Conservation (phyloP, 2,888 invertebrate genomes). For the Drosophila austrosaltans region DNA sequence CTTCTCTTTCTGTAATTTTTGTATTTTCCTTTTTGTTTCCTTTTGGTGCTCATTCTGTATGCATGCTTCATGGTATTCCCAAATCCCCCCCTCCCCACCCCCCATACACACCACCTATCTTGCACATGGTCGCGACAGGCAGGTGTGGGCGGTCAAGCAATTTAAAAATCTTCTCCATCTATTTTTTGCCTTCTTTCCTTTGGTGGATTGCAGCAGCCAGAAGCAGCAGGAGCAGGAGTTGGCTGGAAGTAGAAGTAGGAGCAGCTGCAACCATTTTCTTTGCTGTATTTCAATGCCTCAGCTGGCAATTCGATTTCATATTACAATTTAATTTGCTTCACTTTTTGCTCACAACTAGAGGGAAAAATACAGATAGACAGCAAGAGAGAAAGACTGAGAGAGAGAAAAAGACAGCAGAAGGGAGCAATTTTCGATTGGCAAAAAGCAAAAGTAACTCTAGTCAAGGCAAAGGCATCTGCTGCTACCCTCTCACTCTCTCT, state of each 20-base stretch:
- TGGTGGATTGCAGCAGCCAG: conserved; percentile 3
- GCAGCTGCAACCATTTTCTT: conserved; percentile 19
- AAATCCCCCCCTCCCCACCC: neutral
- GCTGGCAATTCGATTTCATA: conserved; percentile 48
- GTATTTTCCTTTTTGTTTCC: neutral
- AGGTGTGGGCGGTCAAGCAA: conserved; percentile 10
- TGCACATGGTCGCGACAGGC: conserved; percentile 2
- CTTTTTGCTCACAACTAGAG: conserved; percentile 25
- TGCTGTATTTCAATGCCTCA: conserved; percentile 39
- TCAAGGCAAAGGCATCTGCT: too few species aligned
- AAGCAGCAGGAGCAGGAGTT: neutral
- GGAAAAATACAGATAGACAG: conserved; percentile 10
- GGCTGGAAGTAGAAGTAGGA: neutral
- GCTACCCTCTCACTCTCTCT: neutral
- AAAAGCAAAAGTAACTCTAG: conserved; percentile 10
- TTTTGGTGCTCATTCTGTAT: conserved; percentile 14
- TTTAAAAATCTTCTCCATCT: conserved; percentile 16
- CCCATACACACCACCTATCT: neutral
- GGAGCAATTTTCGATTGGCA: conserved; percentile 13
- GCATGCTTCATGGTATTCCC: conserved; percentile 3
- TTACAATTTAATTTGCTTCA: conserved; percentile 52
- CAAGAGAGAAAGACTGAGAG: neutral
- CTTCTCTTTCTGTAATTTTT: neutral
- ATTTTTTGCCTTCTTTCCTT: neutral
- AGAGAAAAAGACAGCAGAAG: conserved; percentile 5